These are phyloP conservation scores for Calliopsis andreniformis DNA, from an alignment of 1,140 invertebrate species.

Conservation along the genomic window DNA sequence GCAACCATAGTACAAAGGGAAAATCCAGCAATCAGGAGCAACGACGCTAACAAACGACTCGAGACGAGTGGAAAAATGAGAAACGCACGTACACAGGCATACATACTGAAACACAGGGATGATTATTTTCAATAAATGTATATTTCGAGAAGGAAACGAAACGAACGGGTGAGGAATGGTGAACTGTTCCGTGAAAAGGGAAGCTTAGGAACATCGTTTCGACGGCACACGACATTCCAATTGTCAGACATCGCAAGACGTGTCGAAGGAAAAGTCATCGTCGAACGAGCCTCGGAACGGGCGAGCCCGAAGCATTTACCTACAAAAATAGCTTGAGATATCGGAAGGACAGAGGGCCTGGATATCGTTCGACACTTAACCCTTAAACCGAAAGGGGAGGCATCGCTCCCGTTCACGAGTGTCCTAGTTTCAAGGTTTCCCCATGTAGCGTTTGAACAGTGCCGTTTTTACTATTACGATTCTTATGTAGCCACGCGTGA, in stretches of 20 bases:
- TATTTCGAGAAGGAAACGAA: slow-evolving; percentile 49
- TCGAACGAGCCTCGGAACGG: slow-evolving; percentile 6
- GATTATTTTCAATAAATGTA: slow-evolving; percentile 75
- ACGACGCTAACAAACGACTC: slow-evolving; percentile 56
- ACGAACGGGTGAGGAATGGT: background rate
- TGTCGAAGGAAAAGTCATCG: slow-evolving; percentile 48
- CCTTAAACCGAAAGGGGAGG: no score
- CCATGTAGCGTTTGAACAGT: no score
- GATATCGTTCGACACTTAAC: no score
- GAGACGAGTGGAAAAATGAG: slow-evolving; percentile 1
- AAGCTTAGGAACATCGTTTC: background rate
- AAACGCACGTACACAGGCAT: slow-evolving; percentile 29
- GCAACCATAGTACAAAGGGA: slow-evolving; percentile 51
- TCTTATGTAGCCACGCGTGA: slow-evolving; percentile 13
- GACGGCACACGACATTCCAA: slow-evolving; percentile 35
- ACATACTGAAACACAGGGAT: slow-evolving; percentile 53
- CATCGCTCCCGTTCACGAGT: no score
- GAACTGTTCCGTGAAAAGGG: slow-evolving; percentile 11
- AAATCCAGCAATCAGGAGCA: slow-evolving; percentile 56
- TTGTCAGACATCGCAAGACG: slow-evolving; percentile 9
- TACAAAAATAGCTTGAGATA: slow-evolving; percentile 41
- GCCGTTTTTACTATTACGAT: slow-evolving; percentile 8
- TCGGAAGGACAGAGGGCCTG: slow-evolving; percentile 1
- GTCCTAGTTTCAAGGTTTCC: background rate
- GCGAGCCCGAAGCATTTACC: slow-evolving; percentile 31